Evolutionary conservation across 1,140 invertebrate genomes (phyloP).

Genomic region (Dendrolimus punctatus): DNA sequence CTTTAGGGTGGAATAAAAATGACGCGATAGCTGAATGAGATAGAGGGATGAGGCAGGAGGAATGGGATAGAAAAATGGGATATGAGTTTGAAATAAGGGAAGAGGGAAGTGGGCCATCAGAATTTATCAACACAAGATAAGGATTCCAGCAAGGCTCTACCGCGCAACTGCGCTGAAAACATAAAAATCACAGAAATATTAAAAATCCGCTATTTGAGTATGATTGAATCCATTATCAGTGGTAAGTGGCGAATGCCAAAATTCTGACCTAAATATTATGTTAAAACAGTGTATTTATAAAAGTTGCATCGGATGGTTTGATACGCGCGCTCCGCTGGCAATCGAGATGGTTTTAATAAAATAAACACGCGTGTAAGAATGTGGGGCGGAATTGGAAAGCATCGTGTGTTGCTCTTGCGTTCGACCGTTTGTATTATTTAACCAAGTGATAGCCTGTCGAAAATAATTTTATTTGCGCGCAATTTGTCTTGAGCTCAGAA

Average conservation of each 20-base stretch:
- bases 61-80: too few species aligned
- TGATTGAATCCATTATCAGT: neutral
- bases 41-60: too few species aligned
- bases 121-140: too few species aligned
- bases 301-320: slow-evolving; percentile 18
- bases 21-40: too few species aligned
- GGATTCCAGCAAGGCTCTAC: too few species aligned
- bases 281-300: slow-evolving; percentile 18
- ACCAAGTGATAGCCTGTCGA: slow-evolving; percentile 2
- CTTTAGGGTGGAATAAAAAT: too few species aligned
- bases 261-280: slow-evolving; percentile 15
- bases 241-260: slow-evolving; percentile 18
- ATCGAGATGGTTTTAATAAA: slow-evolving; percentile 28
- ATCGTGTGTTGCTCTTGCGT: slow-evolving; percentile 6
- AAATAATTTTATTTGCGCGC: too few species aligned
- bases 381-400: slow-evolving; percentile 37
- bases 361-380: slow-evolving; percentile 45
- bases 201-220: neutral
- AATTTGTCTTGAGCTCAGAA: too few species aligned
- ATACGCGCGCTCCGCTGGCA: slow-evolving; percentile 9
- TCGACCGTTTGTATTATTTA: slow-evolving; percentile 19
- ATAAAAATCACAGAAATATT: too few species aligned
- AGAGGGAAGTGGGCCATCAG: too few species aligned
- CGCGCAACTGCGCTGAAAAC: too few species aligned
- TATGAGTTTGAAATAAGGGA: too few species aligned